These are phyloP conservation scores for Ostrea edulis DNA, from an alignment of 1,140 invertebrate genomes.

Conservation along the genomic window DNA sequence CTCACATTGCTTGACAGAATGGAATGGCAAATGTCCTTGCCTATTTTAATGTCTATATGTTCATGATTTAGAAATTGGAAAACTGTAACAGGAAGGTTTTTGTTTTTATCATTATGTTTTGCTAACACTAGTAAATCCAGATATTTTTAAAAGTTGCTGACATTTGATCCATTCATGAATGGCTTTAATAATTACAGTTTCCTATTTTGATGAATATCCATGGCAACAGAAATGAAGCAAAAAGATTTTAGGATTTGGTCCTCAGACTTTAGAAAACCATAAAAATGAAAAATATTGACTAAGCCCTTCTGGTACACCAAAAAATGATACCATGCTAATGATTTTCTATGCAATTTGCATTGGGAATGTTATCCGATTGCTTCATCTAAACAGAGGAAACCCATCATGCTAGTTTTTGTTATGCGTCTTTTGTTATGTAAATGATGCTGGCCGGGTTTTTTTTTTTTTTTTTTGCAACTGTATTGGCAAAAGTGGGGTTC, in stretches of 20 bases:
- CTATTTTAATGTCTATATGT: too few relatives aligned
- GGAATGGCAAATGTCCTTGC: too few relatives aligned
- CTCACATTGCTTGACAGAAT: too few relatives aligned
- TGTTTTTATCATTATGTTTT: not conserved
- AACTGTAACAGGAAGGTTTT: too few relatives aligned
- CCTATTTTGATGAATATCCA: not conserved
- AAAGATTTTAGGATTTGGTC: constrained; percentile 2
- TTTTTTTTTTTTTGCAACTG: not conserved
- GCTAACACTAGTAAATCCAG: not conserved
- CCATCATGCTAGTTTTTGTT: not conserved
- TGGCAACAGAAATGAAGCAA: not conserved
- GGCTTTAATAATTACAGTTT: not conserved
- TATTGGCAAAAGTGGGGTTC: not conserved
- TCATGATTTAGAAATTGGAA: too few relatives aligned
- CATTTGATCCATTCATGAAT: not conserved
- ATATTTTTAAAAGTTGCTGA: not conserved
- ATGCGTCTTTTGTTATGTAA: constrained; percentile 23
- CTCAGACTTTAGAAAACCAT: not conserved
- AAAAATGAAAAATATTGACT: not conserved
- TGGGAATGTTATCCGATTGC: not conserved
- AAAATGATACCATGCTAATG: constrained; percentile 34
- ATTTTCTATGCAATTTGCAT: constrained; percentile 33
- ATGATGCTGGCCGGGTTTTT: not conserved
- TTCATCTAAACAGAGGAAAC: not conserved
- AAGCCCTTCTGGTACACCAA: not conserved